These are phyloP conservation scores for Euzetes globulus DNA, from an alignment of 2,888 invertebrate genomes.

Conservation along the genomic window DNA sequence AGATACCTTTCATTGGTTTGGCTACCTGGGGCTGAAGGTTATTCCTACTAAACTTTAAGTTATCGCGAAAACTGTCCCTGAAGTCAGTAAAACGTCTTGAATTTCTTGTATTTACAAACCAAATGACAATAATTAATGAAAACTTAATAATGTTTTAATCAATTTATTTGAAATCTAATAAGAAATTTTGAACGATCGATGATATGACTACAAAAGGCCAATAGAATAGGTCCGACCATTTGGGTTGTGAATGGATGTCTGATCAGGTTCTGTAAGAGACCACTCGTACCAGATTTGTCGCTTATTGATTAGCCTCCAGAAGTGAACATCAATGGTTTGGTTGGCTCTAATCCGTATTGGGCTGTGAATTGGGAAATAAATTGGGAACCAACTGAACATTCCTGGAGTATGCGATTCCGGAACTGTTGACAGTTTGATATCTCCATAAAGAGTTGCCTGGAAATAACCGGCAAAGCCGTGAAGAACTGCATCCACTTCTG, in stretches of 20 bases:
- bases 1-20: too few species aligned
- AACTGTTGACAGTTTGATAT: slow-evolving; percentile 68
- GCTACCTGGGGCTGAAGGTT: too few species aligned
- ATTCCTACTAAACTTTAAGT: too few species aligned
- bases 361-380: slow-evolving; percentile 74
- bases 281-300: slow-evolving; percentile 95
- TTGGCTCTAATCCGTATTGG: slow-evolving; percentile 65
- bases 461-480: slow-evolving; percentile 97
- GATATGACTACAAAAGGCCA: slow-evolving; percentile 49
- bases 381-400: slow-evolving; percentile 98
- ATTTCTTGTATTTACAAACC: too few species aligned
- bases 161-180: too few species aligned
- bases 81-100: too few species aligned
- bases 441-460: slow-evolving; percentile 74
- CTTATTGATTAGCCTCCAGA: slow-evolving; percentile 72
- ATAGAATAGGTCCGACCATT: slow-evolving; percentile 67
- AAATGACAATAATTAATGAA: too few species aligned
- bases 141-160: too few species aligned
- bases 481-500: slow-evolving; percentile 66
- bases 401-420: slow-evolving; percentile 79
- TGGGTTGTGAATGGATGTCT: slow-evolving; percentile 60
- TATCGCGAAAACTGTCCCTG: too few species aligned
- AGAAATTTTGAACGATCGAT: not conserved
- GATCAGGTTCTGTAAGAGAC: slow-evolving; percentile 61
- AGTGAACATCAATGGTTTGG: slow-evolving; percentile 65